Conservation (phyloP, 92 coral and sea anemone species). For the Ricordea florida region DNA sequence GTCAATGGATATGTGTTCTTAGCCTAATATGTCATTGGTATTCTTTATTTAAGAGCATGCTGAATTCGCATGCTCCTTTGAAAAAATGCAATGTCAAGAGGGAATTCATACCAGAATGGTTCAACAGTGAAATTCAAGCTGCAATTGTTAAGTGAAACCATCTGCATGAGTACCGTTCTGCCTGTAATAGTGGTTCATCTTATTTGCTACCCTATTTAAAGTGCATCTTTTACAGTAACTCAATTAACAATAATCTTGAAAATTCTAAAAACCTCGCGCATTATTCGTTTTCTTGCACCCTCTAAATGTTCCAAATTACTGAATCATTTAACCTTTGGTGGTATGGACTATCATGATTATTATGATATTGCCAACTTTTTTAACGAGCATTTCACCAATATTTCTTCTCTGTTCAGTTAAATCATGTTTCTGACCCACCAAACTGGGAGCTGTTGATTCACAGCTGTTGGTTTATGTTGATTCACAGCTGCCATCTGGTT, state of each 20-base stretch:
- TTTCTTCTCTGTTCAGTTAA: slow-evolving; percentile 22
- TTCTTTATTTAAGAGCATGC: slow-evolving; percentile 9
- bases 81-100: slow-evolving; percentile 14
- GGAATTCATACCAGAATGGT: slow-evolving; percentile 36
- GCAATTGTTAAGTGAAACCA: slow-evolving; percentile 5
- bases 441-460: slow-evolving; percentile 26
- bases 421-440: slow-evolving; percentile 2
- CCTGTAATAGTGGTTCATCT: slow-evolving; percentile 32
- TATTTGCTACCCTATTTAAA: background rate
- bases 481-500: slow-evolving; percentile 13
- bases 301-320: slow-evolving; percentile 38
- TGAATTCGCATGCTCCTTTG: slow-evolving; percentile 14
- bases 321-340: slow-evolving; percentile 32
- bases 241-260: slow-evolving; percentile 33
- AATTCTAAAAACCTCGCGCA: slow-evolving; percentile 40
- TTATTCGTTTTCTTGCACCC: slow-evolving; percentile 36
- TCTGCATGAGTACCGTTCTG: slow-evolving; percentile 17
- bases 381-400: slow-evolving; percentile 25
- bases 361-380: slow-evolving; percentile 33
- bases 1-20: background rate
- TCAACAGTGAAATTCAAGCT: slow-evolving; percentile 12
- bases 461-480: background rate
- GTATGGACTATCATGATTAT: slow-evolving; percentile 22
- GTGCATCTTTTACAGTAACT: background rate
- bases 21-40: slow-evolving; percentile 28